Evolutionary conservation across 2,888 invertebrate species (phyloP).

Genomic region (Hipparchia semele): DNA sequence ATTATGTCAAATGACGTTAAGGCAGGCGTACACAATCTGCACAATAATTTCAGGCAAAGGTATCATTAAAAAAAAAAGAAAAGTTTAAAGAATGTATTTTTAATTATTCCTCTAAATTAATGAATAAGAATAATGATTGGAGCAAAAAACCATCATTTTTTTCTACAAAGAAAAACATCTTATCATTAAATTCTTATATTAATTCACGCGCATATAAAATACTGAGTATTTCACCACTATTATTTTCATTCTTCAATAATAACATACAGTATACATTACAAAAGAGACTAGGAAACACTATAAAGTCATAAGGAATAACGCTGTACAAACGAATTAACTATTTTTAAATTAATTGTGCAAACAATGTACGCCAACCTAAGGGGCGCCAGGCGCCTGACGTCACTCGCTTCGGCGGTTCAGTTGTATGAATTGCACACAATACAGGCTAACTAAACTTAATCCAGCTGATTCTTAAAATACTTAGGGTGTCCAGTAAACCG

Average conservation of each 20-base stretch:
- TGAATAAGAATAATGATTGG: not conserved
- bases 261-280: constrained; percentile 33
- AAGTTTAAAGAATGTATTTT: constrained; percentile 8
- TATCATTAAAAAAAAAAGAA: constrained; percentile 12
- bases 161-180: constrained; percentile 9
- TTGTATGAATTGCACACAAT: constrained; percentile 7
- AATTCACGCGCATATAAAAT: constrained; percentile 9
- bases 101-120: constrained; percentile 5
- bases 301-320: not conserved
- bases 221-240: constrained; percentile 22
- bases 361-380: constrained; percentile 15
- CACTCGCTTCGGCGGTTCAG: not conserved
- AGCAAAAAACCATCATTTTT: not conserved
- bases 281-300: constrained; percentile 35
- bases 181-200: constrained; percentile 7
- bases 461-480: constrained; percentile 4
- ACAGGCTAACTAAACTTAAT: not conserved
- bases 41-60: not conserved
- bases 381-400: not conserved
- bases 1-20: constrained; percentile 11
- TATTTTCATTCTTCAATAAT: constrained; percentile 22
- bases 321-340: not conserved
- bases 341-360: not conserved
- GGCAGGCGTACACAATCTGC: constrained; percentile 33
- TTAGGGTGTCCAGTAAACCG: not conserved